Evolutionary conservation across 1,140 invertebrate species (phyloP), one percentile per base, ranked within the genome.

Genomic region (Calliopsis andreniformis): DNA sequence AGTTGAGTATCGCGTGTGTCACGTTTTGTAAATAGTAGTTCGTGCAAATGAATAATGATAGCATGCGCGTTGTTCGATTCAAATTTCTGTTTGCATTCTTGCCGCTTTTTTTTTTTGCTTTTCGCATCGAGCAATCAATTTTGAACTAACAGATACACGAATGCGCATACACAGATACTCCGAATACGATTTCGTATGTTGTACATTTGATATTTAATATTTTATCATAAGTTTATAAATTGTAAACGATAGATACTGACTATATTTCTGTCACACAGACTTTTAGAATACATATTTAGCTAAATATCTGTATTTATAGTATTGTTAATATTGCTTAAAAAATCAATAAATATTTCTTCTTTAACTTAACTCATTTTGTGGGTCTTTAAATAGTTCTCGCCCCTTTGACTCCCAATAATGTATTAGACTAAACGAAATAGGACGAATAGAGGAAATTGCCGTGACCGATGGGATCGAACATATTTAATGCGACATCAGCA

Each of bases 221-320:
- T n/a, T n/a, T n/a, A n/a, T n/a, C n/a, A n/a, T n/a, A n/a, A n/a
- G n/a, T n/a, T n/a, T n/a, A n/a, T n/a, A n/a, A n/a, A n/a, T n/a
- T n/a, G n/a, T n/a, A n/a, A n/a, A n/a, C n/a, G n/a, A n/a, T n/a
- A n/a, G n/a, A n/a, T n/a, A n/a, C n/a, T n/a, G n/a, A n/a, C n/a
- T n/a, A n/a, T n/a, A n/a, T n/a, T n/a, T n/a, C n/a, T n/a, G n/a
- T n/a, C n/a, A n/a, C n/a, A n/a, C n/a, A n/a, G n/a, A n/a, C n/a
- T n/a, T n/a, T n/a, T n/a, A n/a, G n/a, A 32, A 10, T 14, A 45
- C 30, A 20, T 5, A n/a, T 16, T 14, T 20, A 6, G 51, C 51
- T 39, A 30, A 30, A 59, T 49, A 32, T 58, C 32, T 69, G 63
- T 80, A 79, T 79, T 76, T 69, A 76, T 81, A 80, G 64, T 49